Evolutionary conservation across 2,113 vertebrate species (phyloP).

Genomic region (Camelus dromedarius): DNA sequence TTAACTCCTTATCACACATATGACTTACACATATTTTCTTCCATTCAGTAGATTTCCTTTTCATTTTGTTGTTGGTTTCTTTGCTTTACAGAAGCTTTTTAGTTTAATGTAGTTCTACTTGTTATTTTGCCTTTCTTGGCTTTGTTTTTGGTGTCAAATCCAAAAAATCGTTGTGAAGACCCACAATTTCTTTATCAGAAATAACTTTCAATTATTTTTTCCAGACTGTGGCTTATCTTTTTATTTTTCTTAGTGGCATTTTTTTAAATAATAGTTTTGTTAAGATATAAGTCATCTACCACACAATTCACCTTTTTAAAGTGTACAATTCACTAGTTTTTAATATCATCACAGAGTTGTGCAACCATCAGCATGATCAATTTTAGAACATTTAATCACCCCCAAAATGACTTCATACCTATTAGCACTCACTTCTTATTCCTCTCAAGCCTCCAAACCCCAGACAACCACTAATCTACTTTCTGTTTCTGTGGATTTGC

Average conservation of each 20-base stretch:
- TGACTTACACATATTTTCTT: neutral
- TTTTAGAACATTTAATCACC: neutral
- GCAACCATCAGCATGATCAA: neutral
- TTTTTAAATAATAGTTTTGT: constrained; percentile 35
- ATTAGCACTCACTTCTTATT: neutral
- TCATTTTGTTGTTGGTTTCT: neutral
- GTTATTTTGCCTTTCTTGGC: neutral
- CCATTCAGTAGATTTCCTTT: neutral
- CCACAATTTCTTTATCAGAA: neutral
- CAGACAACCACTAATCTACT: neutral
- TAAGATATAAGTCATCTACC: neutral
- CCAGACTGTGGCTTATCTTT: neutral
- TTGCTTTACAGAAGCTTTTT: neutral
- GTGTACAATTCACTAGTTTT: neutral
- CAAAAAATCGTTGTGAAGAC: neutral
- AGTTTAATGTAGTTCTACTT: neutral
- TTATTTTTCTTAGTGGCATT: constrained; percentile 1
- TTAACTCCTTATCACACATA: neutral
- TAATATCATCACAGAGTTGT: neutral
- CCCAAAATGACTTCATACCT: neutral
- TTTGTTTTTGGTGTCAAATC: neutral
- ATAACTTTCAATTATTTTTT: constrained; percentile 16
- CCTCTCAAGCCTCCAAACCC: neutral
- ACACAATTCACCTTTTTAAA: neutral
- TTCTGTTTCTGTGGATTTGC: neutral